Conservation (phyloP, 2,797 vertebrate genomes). For the Hoplostethus mediterraneus region DNA sequence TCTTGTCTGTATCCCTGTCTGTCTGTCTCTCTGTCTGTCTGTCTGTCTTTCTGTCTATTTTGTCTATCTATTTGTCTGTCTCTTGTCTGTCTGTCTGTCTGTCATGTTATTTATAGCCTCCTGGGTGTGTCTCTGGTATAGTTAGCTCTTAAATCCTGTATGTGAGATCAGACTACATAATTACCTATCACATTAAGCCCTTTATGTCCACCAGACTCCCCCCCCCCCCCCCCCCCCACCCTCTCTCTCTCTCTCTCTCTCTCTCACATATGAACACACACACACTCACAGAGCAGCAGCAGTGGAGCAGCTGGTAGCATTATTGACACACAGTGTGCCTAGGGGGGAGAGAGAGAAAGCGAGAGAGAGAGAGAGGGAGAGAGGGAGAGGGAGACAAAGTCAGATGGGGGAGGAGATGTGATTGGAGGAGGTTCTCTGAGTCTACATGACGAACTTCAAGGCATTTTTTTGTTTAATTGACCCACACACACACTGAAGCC, state of each 20-base stretch:
- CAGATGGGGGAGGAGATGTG: constrained; percentile 66
- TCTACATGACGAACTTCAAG: constrained; percentile 59
- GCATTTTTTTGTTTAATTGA: constrained; percentile 9
- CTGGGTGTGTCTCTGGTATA: constrained; percentile 76
- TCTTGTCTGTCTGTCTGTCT: constrained; percentile 65
- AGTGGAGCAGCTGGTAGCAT: constrained; percentile 83
- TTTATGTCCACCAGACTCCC: constrained; percentile 81
- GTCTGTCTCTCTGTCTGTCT: constrained; percentile 59
- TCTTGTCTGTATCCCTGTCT: constrained; percentile 60
- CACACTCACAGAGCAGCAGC: constrained; percentile 62
- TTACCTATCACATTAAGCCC: constrained; percentile 85
- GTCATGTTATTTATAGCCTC: constrained; percentile 82
- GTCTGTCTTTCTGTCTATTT: constrained; percentile 69
- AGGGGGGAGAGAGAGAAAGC: constrained; percentile 18
- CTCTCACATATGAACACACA: constrained; percentile 27
- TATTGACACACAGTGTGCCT: constrained; percentile 78
- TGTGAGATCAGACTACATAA: constrained; percentile 87
- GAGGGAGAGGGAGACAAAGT: constrained; percentile 26
- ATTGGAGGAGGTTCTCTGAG: constrained; percentile 69
- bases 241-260: neutral
- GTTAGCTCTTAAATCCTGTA: constrained; percentile 84
- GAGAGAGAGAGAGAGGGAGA: constrained; percentile 21
- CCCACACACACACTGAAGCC: constrained; percentile 34
- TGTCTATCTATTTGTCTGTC: constrained; percentile 67
- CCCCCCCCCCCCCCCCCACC: constrained; percentile 46